A percentile compares a stretch with the other conserved stretches of the same genome.
These are phyloP conservation scores for Atrina japonica DNA, from an alignment of 2,888 invertebrate species.

Conservation along the genomic window DNA sequence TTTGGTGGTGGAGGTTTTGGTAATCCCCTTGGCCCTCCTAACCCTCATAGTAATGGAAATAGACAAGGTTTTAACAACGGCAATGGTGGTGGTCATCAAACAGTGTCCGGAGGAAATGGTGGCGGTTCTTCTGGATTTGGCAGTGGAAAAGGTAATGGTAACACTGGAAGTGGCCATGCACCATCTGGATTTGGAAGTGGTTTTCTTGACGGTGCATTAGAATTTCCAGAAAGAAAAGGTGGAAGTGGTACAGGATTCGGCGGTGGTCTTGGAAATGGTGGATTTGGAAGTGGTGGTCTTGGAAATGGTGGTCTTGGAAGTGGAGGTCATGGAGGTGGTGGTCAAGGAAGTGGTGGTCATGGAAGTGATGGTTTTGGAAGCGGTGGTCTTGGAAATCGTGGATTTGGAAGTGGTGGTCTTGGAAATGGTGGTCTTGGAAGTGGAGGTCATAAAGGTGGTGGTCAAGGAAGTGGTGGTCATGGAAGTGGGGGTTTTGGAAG, in stretches of 20 bases:
- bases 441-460: neutral
- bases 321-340: neutral
- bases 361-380: neutral
- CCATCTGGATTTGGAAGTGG: no score
- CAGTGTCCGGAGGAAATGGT: no score
- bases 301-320: neutral
- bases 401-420: neutral
- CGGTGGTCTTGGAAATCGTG: neutral
- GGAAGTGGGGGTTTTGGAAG: neutral
- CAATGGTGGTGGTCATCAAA: no score
- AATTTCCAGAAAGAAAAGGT: no score
- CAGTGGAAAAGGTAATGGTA: neutral
- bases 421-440: neutral
- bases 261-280: neutral
- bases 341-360: conserved; percentile 3
- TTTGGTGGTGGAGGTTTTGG: no score
- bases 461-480: neutral
- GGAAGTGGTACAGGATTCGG: neutral
- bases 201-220: no score
- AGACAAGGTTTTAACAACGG: no score
- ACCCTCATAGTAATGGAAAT: no score
- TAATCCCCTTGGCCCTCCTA: no score
- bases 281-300: conserved; percentile 4
- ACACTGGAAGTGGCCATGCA: no score
- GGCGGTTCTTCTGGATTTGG: conserved; percentile 4